Conservation (phyloP, 2,113 vertebrate genomes). For the Microcebus griseorufus region DNA sequence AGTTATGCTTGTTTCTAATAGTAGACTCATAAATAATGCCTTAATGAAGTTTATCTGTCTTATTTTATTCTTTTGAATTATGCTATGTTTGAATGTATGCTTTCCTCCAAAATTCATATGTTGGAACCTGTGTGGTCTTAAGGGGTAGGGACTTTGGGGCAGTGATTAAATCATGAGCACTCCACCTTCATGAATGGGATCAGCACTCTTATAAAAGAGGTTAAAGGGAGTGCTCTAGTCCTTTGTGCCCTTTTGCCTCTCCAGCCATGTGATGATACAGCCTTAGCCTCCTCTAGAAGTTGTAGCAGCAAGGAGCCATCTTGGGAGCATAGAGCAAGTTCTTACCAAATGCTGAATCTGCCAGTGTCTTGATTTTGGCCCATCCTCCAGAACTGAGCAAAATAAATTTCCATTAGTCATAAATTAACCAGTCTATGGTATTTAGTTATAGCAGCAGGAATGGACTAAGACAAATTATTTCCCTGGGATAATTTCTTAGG, state of each 20-base stretch:
- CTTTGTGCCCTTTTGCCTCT: neutral
- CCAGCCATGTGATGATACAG: neutral
- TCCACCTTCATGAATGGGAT: neutral
- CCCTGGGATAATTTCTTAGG: neutral
- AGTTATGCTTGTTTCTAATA: conserved; percentile 27
- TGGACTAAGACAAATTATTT: neutral
- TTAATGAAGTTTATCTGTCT: neutral
- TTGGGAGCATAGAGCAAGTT: neutral
- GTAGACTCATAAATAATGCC: neutral
- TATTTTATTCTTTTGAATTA: conserved; percentile 19
- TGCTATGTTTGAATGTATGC: neutral
- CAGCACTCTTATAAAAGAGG: neutral
- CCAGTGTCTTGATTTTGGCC: neutral
- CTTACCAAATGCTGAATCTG: neutral
- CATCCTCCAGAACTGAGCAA: neutral
- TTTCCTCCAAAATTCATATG: neutral
- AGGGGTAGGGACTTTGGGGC: neutral
- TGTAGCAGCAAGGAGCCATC: no score
- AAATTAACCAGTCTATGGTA: neutral
- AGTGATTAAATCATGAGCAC: neutral
- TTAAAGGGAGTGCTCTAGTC: neutral
- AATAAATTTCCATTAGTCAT: neutral
- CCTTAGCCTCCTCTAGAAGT: neutral
- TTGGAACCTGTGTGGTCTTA: neutral
- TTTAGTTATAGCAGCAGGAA: neutral